These are phyloP conservation scores for Prionace glauca DNA, from an alignment of 2,797 vertebrate genomes.

Conservation along the genomic window DNA sequence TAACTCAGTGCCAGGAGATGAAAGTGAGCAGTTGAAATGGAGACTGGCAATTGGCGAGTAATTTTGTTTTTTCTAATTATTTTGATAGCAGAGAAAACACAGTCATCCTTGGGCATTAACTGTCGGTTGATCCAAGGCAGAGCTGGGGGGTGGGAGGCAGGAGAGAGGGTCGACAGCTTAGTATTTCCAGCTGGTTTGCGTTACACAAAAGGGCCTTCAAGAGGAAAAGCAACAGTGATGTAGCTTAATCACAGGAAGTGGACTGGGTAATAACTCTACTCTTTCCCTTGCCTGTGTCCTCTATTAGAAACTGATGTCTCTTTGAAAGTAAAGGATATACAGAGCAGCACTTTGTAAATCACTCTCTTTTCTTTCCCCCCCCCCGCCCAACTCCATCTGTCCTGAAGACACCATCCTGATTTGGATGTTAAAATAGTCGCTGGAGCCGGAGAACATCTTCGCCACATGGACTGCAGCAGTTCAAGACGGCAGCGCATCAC, in stretches of 20 bases:
- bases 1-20: neutral
- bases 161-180: neutral
- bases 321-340: neutral
- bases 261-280: neutral
- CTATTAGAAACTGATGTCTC: conserved; percentile 20
- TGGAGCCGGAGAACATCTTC: neutral
- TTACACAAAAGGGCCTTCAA: neutral
- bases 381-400: neutral
- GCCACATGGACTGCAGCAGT: neutral
- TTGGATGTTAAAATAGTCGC: neutral
- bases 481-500: neutral
- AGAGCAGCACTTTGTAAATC: neutral
- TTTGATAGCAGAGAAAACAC: neutral
- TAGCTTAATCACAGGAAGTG: conserved; percentile 22
- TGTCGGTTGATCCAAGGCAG: neutral
- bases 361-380: neutral
- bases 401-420: neutral
- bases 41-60: neutral
- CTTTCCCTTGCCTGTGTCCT: neutral
- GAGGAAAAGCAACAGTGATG: neutral
- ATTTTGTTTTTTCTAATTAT: neutral
- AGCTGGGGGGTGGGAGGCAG: neutral
- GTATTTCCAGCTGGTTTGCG: neutral
- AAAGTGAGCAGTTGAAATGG: neutral
- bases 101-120: neutral